Base-by-base conservation (phyloP, 2,797 vertebrate genomes). In the Eutrigla gurnardus region DNA sequence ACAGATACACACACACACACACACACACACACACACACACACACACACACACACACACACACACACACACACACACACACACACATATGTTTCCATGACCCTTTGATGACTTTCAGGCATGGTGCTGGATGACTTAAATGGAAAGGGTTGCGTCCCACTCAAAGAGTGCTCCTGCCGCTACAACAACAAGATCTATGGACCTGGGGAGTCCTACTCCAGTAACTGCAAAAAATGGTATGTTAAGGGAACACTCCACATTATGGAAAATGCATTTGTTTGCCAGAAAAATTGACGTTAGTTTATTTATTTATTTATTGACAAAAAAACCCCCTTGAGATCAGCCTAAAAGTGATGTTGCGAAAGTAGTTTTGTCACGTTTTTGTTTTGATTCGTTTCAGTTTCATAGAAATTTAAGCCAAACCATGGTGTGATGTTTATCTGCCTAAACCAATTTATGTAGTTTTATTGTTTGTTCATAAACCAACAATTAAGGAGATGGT, bases 211-310 rank as follows among this genome's bases (percentile, higher is more conserved):
- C 45, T 89, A 91, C 77, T 69, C 75, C 64, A 87, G 69, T 58
- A 83, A 82, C 78, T 94, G 93, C 80, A 89, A 89, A 78, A 82
- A 81, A 73, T 94, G 93, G 93, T 94, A 81, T 45, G 52, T 59
- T 60, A 45, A 5, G 52, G 42, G 14, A 58, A 33, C 50, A 35
- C 4, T 25, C 33, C 14, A 40, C 11, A 17, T 8, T 33, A 10
- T 33, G n/a, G 2, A 7, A 17, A 45, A 49, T 61, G 6, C n/a
- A 6, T 61, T 49, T 57, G 18, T 14, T 57, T 64, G 43, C 2
- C 12, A 46, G 17, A 61, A 37, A 46, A 45, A 33, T 15, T 12
- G 15, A 5, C 39, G n/a, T 58, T 9, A 49, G 18, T 60, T 14
- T 11, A 36, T 58, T 39, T 39, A 37, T 18, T 18, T 13, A 13